Evolutionary conservation across 2,113 vertebrate genomes (phyloP).

Genomic region (Sakesphorus luctuosus): DNA sequence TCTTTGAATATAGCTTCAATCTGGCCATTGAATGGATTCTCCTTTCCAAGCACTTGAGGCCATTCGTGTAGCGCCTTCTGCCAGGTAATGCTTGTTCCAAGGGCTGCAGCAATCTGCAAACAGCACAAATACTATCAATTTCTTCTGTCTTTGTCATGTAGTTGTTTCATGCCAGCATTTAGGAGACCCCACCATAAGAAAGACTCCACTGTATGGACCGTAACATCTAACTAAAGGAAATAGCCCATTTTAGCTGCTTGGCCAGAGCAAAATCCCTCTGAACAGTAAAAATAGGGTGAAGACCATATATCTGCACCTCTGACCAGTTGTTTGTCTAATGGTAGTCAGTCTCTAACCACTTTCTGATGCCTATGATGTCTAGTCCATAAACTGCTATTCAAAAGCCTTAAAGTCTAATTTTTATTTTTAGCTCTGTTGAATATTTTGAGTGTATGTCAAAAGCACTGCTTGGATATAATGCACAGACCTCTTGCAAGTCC

Average conservation of each 20-base stretch:
- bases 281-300: not conserved
- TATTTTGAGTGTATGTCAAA: not conserved
- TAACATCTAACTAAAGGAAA: not conserved
- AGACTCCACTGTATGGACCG: not conserved
- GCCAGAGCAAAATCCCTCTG: not conserved
- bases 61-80: conserved; percentile 41
- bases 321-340: not conserved
- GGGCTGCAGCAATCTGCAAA: conserved; percentile 68
- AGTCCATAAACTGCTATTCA: not conserved
- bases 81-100: conserved; percentile 73
- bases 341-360: not conserved
- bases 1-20: conserved; percentile 77
- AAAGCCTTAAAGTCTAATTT: not conserved
- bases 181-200: not conserved
- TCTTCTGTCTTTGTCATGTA: not conserved
- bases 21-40: conserved; percentile 76
- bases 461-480: not conserved
- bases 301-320: not conserved
- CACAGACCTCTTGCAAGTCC: not conserved
- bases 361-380: not conserved
- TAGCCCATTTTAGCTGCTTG: not conserved
- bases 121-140: not conserved
- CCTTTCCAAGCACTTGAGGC: conserved; percentile 76
- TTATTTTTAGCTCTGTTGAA: accelerated
- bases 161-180: not conserved